Evolutionary conservation across 2,888 invertebrate species (phyloP).

Genomic region (Lypha dubia): DNA sequence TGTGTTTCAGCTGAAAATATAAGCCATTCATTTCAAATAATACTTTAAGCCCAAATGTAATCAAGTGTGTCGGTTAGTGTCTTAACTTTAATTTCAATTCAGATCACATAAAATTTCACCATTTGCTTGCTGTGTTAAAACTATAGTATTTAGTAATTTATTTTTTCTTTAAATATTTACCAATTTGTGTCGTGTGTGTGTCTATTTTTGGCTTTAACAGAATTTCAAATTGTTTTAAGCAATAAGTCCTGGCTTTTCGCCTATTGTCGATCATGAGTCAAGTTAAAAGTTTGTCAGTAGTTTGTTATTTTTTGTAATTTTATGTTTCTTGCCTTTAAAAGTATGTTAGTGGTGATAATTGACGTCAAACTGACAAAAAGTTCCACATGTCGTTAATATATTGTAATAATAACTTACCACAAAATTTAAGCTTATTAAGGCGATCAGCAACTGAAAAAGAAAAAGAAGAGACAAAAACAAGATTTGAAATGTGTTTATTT

Average conservation of each 20-base stretch:
- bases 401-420: constrained; percentile 9
- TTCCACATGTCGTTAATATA: constrained; percentile 22
- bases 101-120: constrained; percentile 66
- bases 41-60: background rate
- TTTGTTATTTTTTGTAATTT: background rate
- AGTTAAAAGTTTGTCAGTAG: background rate
- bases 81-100: constrained; percentile 48
- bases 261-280: background rate
- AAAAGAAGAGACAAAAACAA: background rate
- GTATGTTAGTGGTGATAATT: constrained; percentile 7
- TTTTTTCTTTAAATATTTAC: constrained; percentile 45
- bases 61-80: constrained; percentile 9
- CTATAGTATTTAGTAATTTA: constrained; percentile 27
- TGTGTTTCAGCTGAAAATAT: background rate
- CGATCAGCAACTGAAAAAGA: background rate
- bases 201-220: constrained; percentile 25
- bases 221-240: constrained; percentile 34
- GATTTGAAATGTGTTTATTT: background rate
- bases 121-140: constrained; percentile 46
- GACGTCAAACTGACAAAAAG: constrained; percentile 37
- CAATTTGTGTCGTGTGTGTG: background rate
- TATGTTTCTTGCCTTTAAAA: background rate
- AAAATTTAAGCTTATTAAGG: background rate
- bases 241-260: background rate
- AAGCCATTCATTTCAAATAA: constrained; percentile 27